Evolutionary conservation across 2,888 invertebrate genomes (phyloP), one percentile per base, ranked within the genome.

Genomic region (Leptopterna dolabrata): DNA sequence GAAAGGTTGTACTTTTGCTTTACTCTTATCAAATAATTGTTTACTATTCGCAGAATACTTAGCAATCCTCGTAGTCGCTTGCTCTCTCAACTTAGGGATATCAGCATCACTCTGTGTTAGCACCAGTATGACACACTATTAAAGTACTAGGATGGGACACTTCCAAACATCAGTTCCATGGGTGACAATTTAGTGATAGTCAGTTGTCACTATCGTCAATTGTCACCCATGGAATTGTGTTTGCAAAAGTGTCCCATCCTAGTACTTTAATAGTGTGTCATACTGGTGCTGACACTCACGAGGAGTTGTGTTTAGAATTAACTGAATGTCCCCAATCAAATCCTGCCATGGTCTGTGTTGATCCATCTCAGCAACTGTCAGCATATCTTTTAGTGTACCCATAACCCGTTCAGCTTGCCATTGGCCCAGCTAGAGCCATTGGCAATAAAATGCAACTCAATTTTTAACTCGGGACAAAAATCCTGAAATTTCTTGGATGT

Each of bases 371-470:
- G 85, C 84, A 24, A 84, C 84, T 6, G 71, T 84, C 71, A 84
- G 70, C 84, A 84, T 83, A 24, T 84, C 73, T 71, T 73, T 84
- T n/a, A 84, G 16, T 1, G 84, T 84, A 36, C 84, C 73, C 84
- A 84, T 84, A 0, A 71, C 70, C 14, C 84, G 7, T 84, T 84
- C 84, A 13, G 55, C 84, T 41, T 84, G 84, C 51, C 90, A 86
- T 91, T 91, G 13, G 90, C 90, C 4, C 91, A 88, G 30, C 87
- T 82, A 7, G 88, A 29, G 6, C 90, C 90, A 14, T 90, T 90
- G 1, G 90, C 90, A 29, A 90, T 90, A 0, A 90, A 76, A 88
- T 90, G 90, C 2, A 89, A 41, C n/a, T 86, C 83, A 16, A 89
- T 87, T 11, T 80, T 30, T 87, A 88, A 19, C 19, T 19, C 9